Evolutionary conservation across 1,140 invertebrate species (phyloP), one percentile per base, ranked within the genome.

Genomic region (Leptopilina boulardi): DNA sequence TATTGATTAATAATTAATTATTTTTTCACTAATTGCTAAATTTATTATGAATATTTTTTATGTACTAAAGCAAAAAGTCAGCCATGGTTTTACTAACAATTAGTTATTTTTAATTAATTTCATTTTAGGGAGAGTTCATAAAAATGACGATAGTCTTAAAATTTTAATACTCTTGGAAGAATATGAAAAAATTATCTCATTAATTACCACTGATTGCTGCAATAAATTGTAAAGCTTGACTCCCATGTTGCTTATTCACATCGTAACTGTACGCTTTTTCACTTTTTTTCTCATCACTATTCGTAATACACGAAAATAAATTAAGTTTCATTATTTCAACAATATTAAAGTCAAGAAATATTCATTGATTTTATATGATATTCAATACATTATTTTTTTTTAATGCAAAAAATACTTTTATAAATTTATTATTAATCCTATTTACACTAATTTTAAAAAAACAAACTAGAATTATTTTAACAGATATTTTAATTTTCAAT

Each of bases 121-220:
- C n/a, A n/a, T n/a, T n/a, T n/a, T n/a, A n/a, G n/a, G n/a, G n/a
- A n/a, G n/a, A n/a, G n/a, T n/a, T n/a, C n/a, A n/a, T n/a, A n/a
- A n/a, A n/a, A 38, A 38, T 9, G 8, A 38, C 34, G 0, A 54
- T 19, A 51, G 19, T 54, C n/a, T 19, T 2, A 54, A 54, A 54
- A 9, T 8, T 18, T 54, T 54, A 2, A 54, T 6, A 19, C 1
- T 18, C 8, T 19, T 54, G 3, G 19, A 54, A 18, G 15, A 54
- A 54, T n/a, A 54, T 47, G 18, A 47, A 54, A 18, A 54, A 54
- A n/a, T 54, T 47, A 47, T 47, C 18, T 51, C 5, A 18, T 51
- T 26, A 15, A 66, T 66, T 66, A 66, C 56, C 56, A 66, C 56
- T 66, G 21, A 66, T 66, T 9, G 56, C 56, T 8, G 56, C 56